phyloP scores from a whole-genome alignment of 1,140 invertebrate species.

The Bombus affinis region DNA sequence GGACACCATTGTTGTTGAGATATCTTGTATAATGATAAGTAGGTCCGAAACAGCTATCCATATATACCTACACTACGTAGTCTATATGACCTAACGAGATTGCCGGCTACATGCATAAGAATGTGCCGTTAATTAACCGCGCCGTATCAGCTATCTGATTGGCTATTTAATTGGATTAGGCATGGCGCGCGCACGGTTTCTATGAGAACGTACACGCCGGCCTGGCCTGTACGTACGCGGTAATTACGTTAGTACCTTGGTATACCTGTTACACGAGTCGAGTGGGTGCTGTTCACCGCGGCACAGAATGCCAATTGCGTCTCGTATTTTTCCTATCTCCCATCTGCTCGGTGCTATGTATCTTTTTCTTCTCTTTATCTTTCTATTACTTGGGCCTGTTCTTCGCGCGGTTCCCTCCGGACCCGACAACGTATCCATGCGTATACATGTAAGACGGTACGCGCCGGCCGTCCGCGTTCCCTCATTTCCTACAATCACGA shows the following conservation, averaged over 20 bases:
- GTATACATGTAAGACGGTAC: background rate
- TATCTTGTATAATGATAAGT: constrained; percentile 65
- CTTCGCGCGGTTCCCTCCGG: background rate
- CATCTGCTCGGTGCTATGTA: constrained; percentile 6
- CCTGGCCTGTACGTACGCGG: constrained; percentile 39
- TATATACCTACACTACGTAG: background rate
- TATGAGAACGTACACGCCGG: constrained; percentile 61
- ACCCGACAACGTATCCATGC: no score
- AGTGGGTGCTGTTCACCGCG: constrained; percentile 52
- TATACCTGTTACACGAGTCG: constrained; percentile 60
- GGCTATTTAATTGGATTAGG: constrained; percentile 77
- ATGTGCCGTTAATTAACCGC: constrained; percentile 77
- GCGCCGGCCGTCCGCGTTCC: constrained; percentile 52
- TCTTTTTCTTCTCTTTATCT: constrained; percentile 2
- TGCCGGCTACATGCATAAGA: constrained; percentile 73
- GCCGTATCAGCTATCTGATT: constrained; percentile 73
- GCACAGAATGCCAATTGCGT: constrained; percentile 71
- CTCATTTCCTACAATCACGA: constrained; percentile 57
- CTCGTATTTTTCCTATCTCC: constrained; percentile 35
- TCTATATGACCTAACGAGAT: constrained; percentile 68
- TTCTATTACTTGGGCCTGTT: background rate
- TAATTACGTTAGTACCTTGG: constrained; percentile 63
- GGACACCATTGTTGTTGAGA: background rate
- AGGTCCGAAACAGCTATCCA: constrained; percentile 27
- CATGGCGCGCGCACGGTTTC: constrained; percentile 61